Evolutionary conservation across 2,797 vertebrate genomes (phyloP).

Genomic region (Eupleurogrammus muticus): DNA sequence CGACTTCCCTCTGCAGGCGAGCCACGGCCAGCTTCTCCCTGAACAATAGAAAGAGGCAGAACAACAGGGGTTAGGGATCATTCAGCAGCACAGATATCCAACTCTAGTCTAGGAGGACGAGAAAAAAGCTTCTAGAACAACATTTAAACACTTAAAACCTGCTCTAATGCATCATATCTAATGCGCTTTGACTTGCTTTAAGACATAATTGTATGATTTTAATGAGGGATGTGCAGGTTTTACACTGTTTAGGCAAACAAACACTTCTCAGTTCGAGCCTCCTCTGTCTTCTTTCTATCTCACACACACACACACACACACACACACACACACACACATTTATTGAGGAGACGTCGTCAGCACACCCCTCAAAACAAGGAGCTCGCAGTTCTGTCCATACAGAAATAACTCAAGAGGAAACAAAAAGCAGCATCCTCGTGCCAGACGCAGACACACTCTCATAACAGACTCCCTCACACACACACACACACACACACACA

Average conservation of each 20-base stretch:
- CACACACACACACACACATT: conserved; percentile 29
- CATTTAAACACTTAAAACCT: neutral
- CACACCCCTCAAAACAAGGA: conserved; percentile 50
- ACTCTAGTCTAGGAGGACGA: neutral
- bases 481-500: conserved; percentile 33
- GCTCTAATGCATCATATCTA: no score
- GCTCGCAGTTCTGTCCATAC: conserved; percentile 55
- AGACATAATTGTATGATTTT: no score
- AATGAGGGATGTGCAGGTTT: no score
- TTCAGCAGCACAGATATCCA: neutral
- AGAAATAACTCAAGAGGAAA: conserved; percentile 72
- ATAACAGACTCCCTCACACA: conserved; percentile 24
- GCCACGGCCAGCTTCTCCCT: conserved; percentile 95
- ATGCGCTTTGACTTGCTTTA: neutral
- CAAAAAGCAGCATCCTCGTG: conserved; percentile 63
- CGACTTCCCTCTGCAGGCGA: conserved; percentile 91
- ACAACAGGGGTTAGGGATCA: conserved; percentile 26
- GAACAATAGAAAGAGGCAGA: conserved; percentile 39
- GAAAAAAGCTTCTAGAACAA: neutral
- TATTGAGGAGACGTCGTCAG: conserved; percentile 12
- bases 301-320: conserved; percentile 21
- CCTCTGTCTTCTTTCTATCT: conserved; percentile 8
- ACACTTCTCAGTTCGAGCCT: conserved; percentile 3
- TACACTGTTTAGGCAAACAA: neutral
- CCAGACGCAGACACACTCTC: conserved; percentile 44